A percentile compares a stretch with the other conserved stretches of the same genome.
phyloP scores from a whole-genome alignment of 2,113 vertebrate species.

The Panurus biarmicus region DNA sequence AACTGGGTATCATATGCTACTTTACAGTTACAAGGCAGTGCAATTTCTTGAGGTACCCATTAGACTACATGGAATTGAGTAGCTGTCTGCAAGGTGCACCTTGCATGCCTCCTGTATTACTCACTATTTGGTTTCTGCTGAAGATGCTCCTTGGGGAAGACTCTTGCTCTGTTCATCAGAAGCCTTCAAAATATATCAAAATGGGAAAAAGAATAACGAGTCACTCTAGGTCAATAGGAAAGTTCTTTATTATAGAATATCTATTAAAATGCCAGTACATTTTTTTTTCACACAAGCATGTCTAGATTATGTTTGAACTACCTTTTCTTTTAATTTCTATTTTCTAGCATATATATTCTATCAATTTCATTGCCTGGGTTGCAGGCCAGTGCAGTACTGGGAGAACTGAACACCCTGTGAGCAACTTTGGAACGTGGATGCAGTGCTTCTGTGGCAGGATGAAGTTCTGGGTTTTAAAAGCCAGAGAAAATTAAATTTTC shows the following conservation, averaged over 20 bases:
- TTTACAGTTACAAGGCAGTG: neutral
- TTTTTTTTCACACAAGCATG: neutral
- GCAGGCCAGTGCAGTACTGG: neutral
- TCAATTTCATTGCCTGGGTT: neutral
- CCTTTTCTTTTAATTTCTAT: neutral
- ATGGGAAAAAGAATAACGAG: neutral
- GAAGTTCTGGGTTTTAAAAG: neutral
- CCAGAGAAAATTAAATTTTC: neutral
- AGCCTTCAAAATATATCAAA: neutral
- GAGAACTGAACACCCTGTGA: neutral
- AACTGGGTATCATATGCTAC: neutral
- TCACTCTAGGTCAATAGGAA: neutral
- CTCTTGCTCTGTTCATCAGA: neutral
- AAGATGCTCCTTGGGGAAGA: neutral
- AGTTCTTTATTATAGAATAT: neutral
- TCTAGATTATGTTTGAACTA: neutral
- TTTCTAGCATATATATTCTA: neutral
- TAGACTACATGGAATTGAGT: rapidly evolving
- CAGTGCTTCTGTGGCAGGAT: neutral
- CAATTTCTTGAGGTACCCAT: neutral
- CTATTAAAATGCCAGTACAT: neutral
- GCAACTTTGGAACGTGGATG: neutral
- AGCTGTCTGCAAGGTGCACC: neutral
- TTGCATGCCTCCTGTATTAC: neutral
- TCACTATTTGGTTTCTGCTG: neutral